These are phyloP conservation scores for Tolypeutes matacus DNA, from an alignment of 2,797 vertebrate species.

Conservation along the genomic window DNA sequence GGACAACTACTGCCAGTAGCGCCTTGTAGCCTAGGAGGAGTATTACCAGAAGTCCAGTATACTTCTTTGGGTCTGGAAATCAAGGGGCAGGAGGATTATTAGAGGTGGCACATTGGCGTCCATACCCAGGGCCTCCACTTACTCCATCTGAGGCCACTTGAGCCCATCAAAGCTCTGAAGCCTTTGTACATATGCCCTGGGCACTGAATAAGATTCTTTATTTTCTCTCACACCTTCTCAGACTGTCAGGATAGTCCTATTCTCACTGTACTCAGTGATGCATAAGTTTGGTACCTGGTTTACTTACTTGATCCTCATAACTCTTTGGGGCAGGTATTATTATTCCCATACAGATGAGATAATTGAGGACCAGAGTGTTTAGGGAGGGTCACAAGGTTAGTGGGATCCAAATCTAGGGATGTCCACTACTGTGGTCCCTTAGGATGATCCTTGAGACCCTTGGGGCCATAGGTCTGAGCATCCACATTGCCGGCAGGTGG, in stretches of 20 bases:
- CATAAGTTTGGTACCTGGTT: rapidly evolving
- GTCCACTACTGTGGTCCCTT: background rate
- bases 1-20: background rate
- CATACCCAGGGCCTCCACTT: too few relatives aligned
- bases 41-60: rapidly evolving
- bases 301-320: background rate
- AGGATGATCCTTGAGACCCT: background rate
- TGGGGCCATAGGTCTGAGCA: background rate
- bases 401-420: background rate
- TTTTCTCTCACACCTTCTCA: background rate
- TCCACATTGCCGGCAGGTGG: background rate
- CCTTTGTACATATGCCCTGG: background rate
- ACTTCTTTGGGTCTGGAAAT: background rate
- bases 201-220: background rate
- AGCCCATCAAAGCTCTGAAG: background rate
- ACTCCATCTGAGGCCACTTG: background rate
- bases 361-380: background rate
- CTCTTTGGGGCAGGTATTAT: too few relatives aligned
- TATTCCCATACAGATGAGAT: too few relatives aligned
- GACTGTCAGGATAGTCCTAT: background rate
- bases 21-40: background rate
- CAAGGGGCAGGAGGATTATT: background rate
- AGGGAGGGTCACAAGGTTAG: background rate
- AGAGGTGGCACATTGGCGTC: background rate
- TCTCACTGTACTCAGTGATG: background rate